Evolutionary conservation across 2,113 vertebrate species (phyloP).

Genomic region (Tonatia bakeri): DNA sequence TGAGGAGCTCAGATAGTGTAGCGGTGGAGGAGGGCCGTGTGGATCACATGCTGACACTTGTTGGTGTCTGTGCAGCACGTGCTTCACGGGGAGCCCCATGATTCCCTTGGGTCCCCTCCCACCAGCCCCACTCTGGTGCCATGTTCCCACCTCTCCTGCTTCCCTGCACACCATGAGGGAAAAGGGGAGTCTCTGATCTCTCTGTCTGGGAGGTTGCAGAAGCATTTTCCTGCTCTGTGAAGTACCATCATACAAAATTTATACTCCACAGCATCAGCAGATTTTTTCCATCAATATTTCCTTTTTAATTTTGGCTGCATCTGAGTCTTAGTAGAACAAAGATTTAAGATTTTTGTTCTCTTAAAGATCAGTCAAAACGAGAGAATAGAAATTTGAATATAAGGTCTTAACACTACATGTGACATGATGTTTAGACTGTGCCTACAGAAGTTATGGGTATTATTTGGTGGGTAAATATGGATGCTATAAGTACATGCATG

Average conservation of each 20-base stretch:
- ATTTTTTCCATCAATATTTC: constrained; percentile 66
- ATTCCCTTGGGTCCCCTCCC: not conserved
- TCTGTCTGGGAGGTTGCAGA: not conserved
- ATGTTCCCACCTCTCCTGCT: not conserved
- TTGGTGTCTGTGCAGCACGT: rapidly evolving
- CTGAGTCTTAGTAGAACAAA: constrained; percentile 55
- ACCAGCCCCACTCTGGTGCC: not conserved
- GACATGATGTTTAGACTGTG: not conserved
- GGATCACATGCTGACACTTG: rapidly evolving
- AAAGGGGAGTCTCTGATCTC: constrained; percentile 21
- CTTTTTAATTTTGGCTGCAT: constrained; percentile 64
- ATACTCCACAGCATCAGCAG: constrained; percentile 62
- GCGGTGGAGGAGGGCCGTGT: rapidly evolving
- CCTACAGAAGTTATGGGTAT: not conserved
- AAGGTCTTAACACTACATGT: not conserved
- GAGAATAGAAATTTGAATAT: not conserved
- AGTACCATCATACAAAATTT: constrained; percentile 55
- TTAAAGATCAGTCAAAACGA: constrained; percentile 47
- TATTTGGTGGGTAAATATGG: not conserved
- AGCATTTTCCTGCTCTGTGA: constrained; percentile 35
- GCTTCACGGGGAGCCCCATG: rapidly evolving
- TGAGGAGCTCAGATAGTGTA: not conserved
- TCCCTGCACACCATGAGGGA: not conserved
- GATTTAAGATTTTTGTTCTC: constrained; percentile 48
- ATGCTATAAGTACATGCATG: not conserved